Base-by-base conservation (phyloP, 2,113 vertebrate species). In the Probosciger aterrimus region DNA sequence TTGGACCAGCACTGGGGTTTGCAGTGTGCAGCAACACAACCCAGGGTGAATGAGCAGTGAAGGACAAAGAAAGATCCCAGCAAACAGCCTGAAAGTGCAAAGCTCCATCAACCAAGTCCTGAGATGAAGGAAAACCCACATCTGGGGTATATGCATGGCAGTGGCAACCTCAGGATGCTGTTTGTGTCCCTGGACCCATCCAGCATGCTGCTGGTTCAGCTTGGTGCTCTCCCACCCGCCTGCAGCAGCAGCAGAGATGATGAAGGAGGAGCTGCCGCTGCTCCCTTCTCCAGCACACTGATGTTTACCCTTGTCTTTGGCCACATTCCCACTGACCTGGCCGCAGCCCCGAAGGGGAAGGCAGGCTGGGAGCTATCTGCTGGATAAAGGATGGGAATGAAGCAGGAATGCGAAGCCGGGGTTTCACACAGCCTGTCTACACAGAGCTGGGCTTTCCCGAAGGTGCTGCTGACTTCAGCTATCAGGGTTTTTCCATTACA, bases 61-160 rank as follows among this genome's bases (percentile, higher is more conserved):
- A 55, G 41, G 31, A n/a, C 55, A n/a, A 57, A 35, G 30, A n/a
- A 77, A 41, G 30, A 35, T 20, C 33, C 47, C n/a, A 57, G 69
- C 62, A 52, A 35, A 10, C 3, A 39, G 57, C 78, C 43, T 28
- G 43, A 12, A 27, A 19, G 31, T 6, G 8, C 33, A 59, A 37
- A 59, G 1, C n/a, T 59, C 65, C 49, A 19, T 15, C 53, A 43
- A 3, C 33, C 23, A 33, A 18, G 69, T 7, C 55, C 63, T 6
- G 22, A 46, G 57, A 27, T 7, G 22, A 1, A 89, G 75, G 75
- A n/a, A 67, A 50, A 20, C 19, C 28, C 35, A 0, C 33, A 37
- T 22, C 17, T 0, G 1, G 37, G 43, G 31, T 15, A 16, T 5
- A 30, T 7, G 39, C 44, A 2, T 0, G 41, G 86, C 52, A 55